A percentile compares a stretch with the other conserved stretches of the same genome.
Evolutionary conservation across 2,797 vertebrate genomes (phyloP).

Genomic region (Eulemur rubriventer): DNA sequence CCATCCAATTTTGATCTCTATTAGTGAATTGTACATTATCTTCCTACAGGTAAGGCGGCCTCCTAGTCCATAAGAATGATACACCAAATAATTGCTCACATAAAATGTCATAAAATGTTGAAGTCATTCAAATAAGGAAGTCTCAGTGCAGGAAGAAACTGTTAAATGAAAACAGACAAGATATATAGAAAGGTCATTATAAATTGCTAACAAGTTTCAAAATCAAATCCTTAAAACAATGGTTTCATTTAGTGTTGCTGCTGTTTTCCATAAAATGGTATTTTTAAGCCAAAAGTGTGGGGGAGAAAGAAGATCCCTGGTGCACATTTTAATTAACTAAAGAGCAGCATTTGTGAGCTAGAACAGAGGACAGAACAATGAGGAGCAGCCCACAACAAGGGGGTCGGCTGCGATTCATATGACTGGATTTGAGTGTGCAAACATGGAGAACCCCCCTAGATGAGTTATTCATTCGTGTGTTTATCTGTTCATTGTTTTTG

Average conservation of each 20-base stretch:
- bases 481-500: slow-evolving; percentile 72
- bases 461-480: slow-evolving; percentile 59
- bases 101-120: slow-evolving; percentile 52
- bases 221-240: slow-evolving; percentile 62
- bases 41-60: neutral
- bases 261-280: slow-evolving; percentile 49
- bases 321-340: slow-evolving; percentile 51
- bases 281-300: slow-evolving; percentile 18
- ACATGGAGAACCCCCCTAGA: slow-evolving; percentile 52
- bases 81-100: slow-evolving; percentile 60
- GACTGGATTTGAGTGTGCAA: slow-evolving; percentile 46
- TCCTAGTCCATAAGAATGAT: slow-evolving; percentile 46
- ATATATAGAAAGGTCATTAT: slow-evolving; percentile 62
- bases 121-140: slow-evolving; percentile 61
- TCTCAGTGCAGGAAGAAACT: slow-evolving; percentile 61
- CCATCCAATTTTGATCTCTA: neutral
- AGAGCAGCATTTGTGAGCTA: slow-evolving; percentile 48
- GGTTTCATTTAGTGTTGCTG: slow-evolving; percentile 22
- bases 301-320: neutral
- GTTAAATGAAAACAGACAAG: slow-evolving; percentile 67
- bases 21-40: neutral
- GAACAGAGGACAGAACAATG: neutral
- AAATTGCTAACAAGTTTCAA: slow-evolving; percentile 57
- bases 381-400: neutral
- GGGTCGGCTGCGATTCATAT: neutral